Conservation (phyloP, 2,888 invertebrate species). For the Idaea biselata region DNA sequence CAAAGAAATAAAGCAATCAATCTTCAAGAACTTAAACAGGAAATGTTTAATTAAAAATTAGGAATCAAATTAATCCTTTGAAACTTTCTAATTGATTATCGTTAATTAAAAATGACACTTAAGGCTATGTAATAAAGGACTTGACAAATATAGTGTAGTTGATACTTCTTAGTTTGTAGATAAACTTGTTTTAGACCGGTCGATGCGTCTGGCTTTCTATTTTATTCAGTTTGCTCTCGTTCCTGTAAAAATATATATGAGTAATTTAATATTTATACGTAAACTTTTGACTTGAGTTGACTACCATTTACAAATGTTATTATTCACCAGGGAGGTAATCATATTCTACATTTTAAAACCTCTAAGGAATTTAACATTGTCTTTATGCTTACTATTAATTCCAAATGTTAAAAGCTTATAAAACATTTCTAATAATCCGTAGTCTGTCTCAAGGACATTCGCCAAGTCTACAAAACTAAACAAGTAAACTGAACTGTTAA, state of each 20-base stretch:
- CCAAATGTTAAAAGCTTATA: not conserved
- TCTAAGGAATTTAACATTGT: not conserved
- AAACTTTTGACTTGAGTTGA: not conserved
- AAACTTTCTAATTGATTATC: not conserved
- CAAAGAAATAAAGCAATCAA: not conserved
- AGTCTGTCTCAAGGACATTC: not conserved
- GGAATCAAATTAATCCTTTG: not conserved
- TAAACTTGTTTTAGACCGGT: conserved; percentile 19
- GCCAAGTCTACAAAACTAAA: not conserved
- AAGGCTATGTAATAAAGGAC: not conserved
- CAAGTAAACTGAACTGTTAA: conserved; percentile 1
- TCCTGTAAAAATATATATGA: not conserved
- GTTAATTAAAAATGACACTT: not conserved
- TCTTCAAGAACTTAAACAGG: not conserved
- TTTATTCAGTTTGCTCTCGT: conserved; percentile 10
- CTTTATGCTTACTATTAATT: not conserved
- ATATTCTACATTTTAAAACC: not conserved
- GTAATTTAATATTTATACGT: not conserved
- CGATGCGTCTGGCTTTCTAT: conserved; percentile 19
- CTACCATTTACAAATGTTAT: not conserved
- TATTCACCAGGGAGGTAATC: not conserved
- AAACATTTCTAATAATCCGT: not conserved
- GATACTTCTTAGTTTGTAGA: conserved; percentile 1
- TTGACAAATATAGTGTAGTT: not conserved
- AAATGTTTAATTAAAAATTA: conserved; percentile 1